Evolutionary conservation across 92 coral and sea anemone species (phyloP).

Genomic region (Porites cylindrica): DNA sequence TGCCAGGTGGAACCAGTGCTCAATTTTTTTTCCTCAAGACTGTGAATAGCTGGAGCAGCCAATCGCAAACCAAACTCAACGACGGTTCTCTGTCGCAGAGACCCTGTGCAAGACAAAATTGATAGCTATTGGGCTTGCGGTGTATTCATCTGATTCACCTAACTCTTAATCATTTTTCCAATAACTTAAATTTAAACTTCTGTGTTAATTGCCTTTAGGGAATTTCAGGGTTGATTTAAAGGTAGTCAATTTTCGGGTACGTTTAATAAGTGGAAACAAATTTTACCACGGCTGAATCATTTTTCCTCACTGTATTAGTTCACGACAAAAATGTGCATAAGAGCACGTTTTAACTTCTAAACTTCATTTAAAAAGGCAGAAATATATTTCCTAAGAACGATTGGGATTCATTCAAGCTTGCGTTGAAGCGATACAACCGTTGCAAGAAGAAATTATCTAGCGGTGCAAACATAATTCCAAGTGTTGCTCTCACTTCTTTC

Average conservation of each 20-base stretch:
- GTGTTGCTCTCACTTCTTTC: background rate
- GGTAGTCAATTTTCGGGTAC: too few species aligned
- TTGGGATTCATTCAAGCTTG: background rate
- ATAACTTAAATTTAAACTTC: background rate
- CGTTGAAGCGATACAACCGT: background rate
- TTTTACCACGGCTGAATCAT: background rate
- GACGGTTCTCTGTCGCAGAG: too few species aligned
- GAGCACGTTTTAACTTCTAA: conserved; percentile 14
- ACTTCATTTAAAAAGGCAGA: conserved; percentile 5
- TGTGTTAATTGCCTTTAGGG: conserved; percentile 1
- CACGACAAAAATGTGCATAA: background rate
- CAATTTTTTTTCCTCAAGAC: background rate
- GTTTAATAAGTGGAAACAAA: too few species aligned
- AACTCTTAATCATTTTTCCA: background rate
- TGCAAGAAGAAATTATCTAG: background rate
- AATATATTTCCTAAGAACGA: background rate
- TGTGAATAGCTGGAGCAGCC: too few species aligned
- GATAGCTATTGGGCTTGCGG: too few species aligned
- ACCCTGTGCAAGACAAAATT: too few species aligned
- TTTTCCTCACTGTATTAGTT: background rate
- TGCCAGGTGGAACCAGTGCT: background rate
- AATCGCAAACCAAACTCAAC: too few species aligned
- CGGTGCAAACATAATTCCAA: background rate
- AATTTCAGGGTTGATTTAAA: background rate
- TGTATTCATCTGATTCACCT: background rate